Evolutionary conservation across 1,140 invertebrate species (phyloP), one percentile per base, ranked within the genome.

Genomic region (Diuraphis noxia): DNA sequence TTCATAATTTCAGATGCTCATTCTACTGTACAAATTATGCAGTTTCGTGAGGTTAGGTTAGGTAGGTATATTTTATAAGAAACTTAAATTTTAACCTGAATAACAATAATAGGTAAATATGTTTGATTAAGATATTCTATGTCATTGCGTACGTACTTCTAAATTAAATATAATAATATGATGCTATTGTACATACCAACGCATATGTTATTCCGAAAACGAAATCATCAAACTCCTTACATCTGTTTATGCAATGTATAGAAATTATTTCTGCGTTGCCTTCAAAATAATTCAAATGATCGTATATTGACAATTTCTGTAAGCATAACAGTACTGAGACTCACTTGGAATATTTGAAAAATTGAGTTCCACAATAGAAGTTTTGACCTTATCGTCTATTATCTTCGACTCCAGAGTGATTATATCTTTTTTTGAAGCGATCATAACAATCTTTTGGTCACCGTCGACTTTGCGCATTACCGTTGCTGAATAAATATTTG

Each of bases 261-360:
- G 89, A 81, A 34, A 52, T 25, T 10, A 91, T 91, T 6, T 91
- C 89, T 1, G 72, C 89, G n/a, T 81, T 82, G 40, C 13, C 89
- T 91, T 25, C 30, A 91, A 40, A 52, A 82, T 17, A n/a, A 41
- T 30, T 30, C 17, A n/a, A 17, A 34, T 46, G 0, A 34, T 34
- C 1, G 36, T 41, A 43, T 82, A 82, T 2, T n/a, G 3, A n/a
- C n/a, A n/a, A 72, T 72, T 10, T 56, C 17, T 17, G 30, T 6
- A 0, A 4, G n/a, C 10, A 25, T 41, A 9, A 5, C 9, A 49
- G 30, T 43, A 13, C 1, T 25, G 6, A 72, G 13, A 56, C 36
- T 88, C 17, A 91, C 89, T 82, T 30, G 89, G 77, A 38, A 91
- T 40, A 34, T 91, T 81, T 2, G 89, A 52, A 52, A 91, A 91